A percentile compares a stretch with the other conserved stretches of the same genome.
phyloP scores from a whole-genome alignment of 1,140 invertebrate genomes.

The Hypothenemus hampei region DNA sequence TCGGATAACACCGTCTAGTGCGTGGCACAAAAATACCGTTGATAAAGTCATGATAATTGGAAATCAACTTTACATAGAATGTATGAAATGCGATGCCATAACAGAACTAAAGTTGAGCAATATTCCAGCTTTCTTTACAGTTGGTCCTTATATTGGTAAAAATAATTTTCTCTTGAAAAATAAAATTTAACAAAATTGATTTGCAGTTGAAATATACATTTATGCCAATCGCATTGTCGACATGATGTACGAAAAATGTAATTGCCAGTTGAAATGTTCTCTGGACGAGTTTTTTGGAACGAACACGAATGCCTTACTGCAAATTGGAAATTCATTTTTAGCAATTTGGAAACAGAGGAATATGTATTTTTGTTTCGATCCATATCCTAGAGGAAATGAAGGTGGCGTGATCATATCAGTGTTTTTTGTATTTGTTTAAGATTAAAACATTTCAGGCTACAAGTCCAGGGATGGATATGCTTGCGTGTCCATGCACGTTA shows the following conservation, averaged over 20 bases:
- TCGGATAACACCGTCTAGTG: conserved; percentile 51
- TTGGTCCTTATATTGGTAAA: conserved; percentile 48
- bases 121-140: conserved; percentile 50
- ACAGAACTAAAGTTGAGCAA: conserved; percentile 49
- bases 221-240: conserved; percentile 50
- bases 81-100: conserved; percentile 44
- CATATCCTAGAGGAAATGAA: conserved; percentile 38
- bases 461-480: conserved; percentile 44
- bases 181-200: not conserved
- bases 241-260: conserved; percentile 48
- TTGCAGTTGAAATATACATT: conserved; percentile 49
- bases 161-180: not conserved
- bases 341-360: conserved; percentile 52
- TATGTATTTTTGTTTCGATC: conserved; percentile 53
- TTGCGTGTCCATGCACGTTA: conserved; percentile 50
- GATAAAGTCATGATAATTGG: conserved; percentile 53
- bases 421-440: too few species aligned
- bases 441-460: conserved; percentile 36
- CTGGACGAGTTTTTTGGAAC: conserved; percentile 47
- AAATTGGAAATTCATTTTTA: conserved; percentile 48
- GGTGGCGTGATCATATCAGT: conserved; percentile 2
- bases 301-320: conserved; percentile 49
- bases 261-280: conserved; percentile 44
- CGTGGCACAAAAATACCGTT: conserved; percentile 51
- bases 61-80: conserved; percentile 49